Conservation (phyloP, 2,113 vertebrate genomes). For the Callorhinus ursinus region DNA sequence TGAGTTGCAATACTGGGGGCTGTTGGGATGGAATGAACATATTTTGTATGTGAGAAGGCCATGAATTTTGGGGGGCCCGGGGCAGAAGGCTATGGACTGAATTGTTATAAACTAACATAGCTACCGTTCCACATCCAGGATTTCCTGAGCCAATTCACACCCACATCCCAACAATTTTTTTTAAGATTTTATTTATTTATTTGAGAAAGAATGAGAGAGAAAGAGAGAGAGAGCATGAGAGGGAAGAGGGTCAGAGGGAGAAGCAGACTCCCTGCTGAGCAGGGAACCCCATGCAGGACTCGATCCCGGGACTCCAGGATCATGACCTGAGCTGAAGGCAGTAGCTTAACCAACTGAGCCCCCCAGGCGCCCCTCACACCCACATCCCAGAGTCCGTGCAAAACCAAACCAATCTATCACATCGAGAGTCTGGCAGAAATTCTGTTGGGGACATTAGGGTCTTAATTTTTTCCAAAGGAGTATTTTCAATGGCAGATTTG, state of each 20-base stretch:
- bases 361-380: neutral
- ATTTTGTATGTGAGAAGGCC: neutral
- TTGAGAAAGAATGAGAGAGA: too few species aligned
- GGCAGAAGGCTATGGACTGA: neutral
- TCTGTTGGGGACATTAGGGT: neutral
- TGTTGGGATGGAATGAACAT: neutral
- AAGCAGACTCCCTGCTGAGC: too few species aligned
- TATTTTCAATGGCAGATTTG: conserved; percentile 29
- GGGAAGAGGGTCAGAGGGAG: too few species aligned
- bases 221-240: too few species aligned
- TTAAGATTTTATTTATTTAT: too few species aligned
- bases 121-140: neutral
- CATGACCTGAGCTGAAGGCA: too few species aligned
- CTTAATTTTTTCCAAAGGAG: neutral
- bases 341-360: too few species aligned
- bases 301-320: too few species aligned
- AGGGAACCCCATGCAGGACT: too few species aligned
- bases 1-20: neutral
- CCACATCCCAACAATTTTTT: neutral
- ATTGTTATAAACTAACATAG: neutral
- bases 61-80: neutral
- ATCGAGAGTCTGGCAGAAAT: neutral
- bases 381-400: neutral
- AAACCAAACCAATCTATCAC: neutral
- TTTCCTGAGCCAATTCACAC: neutral